Base-by-base conservation (phyloP, 2,888 invertebrate genomes). In the Germaria angustata region DNA sequence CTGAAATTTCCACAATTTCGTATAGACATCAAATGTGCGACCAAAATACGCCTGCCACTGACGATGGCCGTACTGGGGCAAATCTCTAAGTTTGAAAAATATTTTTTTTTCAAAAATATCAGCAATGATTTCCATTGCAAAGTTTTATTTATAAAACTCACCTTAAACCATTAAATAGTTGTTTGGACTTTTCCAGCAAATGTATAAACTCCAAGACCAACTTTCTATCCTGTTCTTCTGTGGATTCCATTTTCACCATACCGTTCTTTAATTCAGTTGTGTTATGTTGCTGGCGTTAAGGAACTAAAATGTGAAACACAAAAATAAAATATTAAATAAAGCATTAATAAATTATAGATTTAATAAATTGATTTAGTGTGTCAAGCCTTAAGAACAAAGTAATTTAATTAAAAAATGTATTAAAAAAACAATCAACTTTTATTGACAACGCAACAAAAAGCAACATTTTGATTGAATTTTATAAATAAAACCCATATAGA, bases 31-130 rank as follows among this genome's bases (percentile, higher is more conserved):
- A 92, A 99, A 99, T 28, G 98, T 98, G 86, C 98, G 93, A 22
- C 98, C 98, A 91, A 99, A 99, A 91, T 99, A 98, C 13, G 97
- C 95, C 92, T 98, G 98, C 98, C 98, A 99, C 91, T 98, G 98
- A 90, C 97, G 97, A 92, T 98, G 97, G 15, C 98, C 98, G 92
- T 98, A 98, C 91, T 98, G 98, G 44, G 99, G 98, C 87, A 99
- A 93, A 92, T 98, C 98, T 89, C 98, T 98, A 92, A n/a, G 92
- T 92, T 79, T 7, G 57, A 15, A 36, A 36, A 9, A 32, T 6
- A 20, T n/a, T 46, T 28, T 28, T n/a, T n/a, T n/a, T n/a, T n/a
- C n/a, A n/a, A n/a, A n/a, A n/a, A n/a, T n/a, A n/a, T 20, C 8
- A 34, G 5, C 15, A 39, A 39, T 2, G 28, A 32, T 28, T 9